phyloP scores from a whole-genome alignment of 64 coral and sea anemone species.

The Porites australiensis region DNA sequence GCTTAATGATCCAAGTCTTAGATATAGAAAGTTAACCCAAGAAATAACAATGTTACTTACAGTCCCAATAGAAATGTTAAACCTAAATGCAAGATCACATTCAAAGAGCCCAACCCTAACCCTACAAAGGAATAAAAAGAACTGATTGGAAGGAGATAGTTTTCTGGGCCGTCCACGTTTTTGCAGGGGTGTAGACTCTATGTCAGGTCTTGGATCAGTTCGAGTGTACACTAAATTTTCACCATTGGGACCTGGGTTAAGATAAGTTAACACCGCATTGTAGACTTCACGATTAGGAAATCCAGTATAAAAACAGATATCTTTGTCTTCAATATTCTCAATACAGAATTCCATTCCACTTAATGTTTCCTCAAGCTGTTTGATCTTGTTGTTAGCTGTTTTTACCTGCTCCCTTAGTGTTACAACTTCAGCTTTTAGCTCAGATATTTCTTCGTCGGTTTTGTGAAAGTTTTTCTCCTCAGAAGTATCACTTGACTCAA shows the following conservation, averaged over 20 bases:
- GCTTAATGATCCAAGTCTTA: conserved; percentile 40
- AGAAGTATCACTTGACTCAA: not conserved
- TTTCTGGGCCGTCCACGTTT: conserved; percentile 52
- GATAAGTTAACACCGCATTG: conserved; percentile 24
- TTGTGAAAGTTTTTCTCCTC: not conserved
- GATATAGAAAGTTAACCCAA: conserved; percentile 46
- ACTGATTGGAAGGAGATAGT: conserved; percentile 14
- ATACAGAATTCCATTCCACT: conserved; percentile 17
- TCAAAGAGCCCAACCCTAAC: conserved; percentile 50
- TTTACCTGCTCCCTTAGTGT: not conserved
- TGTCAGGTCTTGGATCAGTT: not conserved
- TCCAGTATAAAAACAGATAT: conserved; percentile 51
- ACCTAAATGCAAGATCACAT: conserved; percentile 34
- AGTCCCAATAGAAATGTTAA: conserved; percentile 43
- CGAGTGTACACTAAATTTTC: conserved; percentile 46
- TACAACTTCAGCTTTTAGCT: conserved; percentile 7
- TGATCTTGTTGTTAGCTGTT: not conserved
- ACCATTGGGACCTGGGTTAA: conserved; percentile 52
- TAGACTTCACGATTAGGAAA: conserved; percentile 46
- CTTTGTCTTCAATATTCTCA: conserved; percentile 26
- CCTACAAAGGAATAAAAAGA: conserved; percentile 54
- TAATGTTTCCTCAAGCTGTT: conserved; percentile 10
- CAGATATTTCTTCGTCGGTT: not conserved
- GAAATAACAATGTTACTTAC: conserved; percentile 52
- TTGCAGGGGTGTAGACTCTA: not conserved